A percentile compares a stretch with the other conserved stretches of the same genome.
Conservation (phyloP, 2,797 vertebrate genomes). For the Chloroceryle amazona region DNA sequence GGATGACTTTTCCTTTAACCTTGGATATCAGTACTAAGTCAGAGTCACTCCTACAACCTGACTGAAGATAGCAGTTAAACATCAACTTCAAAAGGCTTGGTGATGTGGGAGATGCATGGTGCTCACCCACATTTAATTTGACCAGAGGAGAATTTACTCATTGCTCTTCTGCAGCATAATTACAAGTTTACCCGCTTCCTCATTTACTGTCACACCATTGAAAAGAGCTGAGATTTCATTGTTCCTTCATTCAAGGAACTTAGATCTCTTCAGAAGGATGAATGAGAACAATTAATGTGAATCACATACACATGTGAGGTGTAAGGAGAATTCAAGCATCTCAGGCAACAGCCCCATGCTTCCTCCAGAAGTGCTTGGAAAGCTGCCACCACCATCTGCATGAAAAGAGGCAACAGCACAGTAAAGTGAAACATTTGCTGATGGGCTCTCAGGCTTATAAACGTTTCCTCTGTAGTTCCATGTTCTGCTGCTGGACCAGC, state of each 20-base stretch:
- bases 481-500: not conserved
- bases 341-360: not conserved
- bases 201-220: not conserved
- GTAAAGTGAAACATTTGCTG: not conserved
- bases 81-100: not conserved
- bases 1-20: not conserved
- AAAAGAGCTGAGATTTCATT: not conserved
- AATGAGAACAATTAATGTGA: not conserved
- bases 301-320: fast-evolving
- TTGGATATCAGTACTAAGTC: not conserved
- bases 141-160: not conserved
- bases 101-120: not conserved
- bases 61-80: not conserved
- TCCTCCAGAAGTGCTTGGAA: not conserved
- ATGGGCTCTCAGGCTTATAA: not conserved
- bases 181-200: not conserved
- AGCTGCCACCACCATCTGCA: not conserved
- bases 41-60: not conserved
- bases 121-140: not conserved
- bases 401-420: not conserved
- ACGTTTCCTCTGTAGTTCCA: not conserved
- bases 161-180: not conserved
- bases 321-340: not conserved
- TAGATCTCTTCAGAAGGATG: not conserved
- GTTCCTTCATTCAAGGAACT: not conserved